phyloP scores from a whole-genome alignment of 2,113 vertebrate species.

The Poeciliopsis occidentalis region DNA sequence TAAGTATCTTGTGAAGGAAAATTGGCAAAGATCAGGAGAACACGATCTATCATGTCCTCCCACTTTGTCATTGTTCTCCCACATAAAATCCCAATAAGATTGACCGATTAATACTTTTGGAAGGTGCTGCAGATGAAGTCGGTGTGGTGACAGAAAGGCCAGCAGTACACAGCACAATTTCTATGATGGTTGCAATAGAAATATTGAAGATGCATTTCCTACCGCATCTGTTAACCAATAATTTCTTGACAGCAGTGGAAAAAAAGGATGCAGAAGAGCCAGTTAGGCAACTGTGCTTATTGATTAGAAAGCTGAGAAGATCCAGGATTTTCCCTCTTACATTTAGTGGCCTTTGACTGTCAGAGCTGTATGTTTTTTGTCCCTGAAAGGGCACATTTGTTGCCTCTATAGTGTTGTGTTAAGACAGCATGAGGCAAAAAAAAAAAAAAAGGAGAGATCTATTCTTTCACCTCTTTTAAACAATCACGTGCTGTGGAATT shows the following conservation, averaged over 20 bases:
- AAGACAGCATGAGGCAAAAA: conserved; percentile 33
- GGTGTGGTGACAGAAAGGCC: conserved; percentile 57
- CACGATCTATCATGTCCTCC: background rate
- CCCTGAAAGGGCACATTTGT: conserved; percentile 70
- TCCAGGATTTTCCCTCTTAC: conserved; percentile 49
- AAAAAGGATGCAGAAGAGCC: conserved; percentile 36
- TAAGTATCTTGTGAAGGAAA: too few species aligned
- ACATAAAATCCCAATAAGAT: background rate
- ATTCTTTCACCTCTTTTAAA: conserved; percentile 49
- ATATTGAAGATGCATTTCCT: conserved; percentile 68
- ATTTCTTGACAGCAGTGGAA: conserved; percentile 51
- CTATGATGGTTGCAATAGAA: conserved; percentile 47
- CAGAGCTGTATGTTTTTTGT: conserved; percentile 52
- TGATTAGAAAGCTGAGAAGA: conserved; percentile 74
- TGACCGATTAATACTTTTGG: background rate
- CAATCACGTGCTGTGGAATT: conserved; percentile 67
- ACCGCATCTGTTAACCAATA: conserved; percentile 75
- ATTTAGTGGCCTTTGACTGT: conserved; percentile 39
- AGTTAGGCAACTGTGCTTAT: conserved; percentile 51
- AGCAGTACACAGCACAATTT: conserved; percentile 43
- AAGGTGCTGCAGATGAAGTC: conserved; percentile 5
- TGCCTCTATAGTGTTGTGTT: conserved; percentile 71
- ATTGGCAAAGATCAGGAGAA: background rate
- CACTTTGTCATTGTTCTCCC: background rate
- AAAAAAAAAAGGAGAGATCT: conserved; percentile 49